Evolutionary conservation across 1,140 invertebrate species (phyloP), one percentile per base, ranked within the genome.

Genomic region (Rhyzopertha dominica): DNA sequence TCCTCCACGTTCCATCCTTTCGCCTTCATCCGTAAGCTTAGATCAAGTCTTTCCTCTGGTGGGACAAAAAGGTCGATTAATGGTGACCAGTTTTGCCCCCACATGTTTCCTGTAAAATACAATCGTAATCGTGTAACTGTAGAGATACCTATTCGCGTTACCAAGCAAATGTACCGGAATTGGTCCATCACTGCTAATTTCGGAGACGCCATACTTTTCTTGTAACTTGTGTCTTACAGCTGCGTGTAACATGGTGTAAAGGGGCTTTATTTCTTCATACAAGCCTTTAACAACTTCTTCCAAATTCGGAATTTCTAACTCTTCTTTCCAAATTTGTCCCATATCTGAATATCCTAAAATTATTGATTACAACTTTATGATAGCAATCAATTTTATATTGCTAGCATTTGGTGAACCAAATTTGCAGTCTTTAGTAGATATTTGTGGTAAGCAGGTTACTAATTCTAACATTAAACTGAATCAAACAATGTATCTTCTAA

Each of bases 181-280:
- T 1, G 78, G 73, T 5, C 78, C 78, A 36, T 68, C 56, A 0
- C 46, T 43, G 43, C 62, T 51, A 13, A 71, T 56, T 12, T 61
- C 38, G 9, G 61, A 40, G 1, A 64, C 53, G 3, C 71, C 70
- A 56, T 75, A 75, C 41, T 63, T 58, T 47, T 68, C 35, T 5
- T 58, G 54, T 2, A 85, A 62, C 45, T 72, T 71, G 36, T 67
- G 63, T 31, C 79, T 62, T 3, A 81, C 77, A 36, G 85, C 84
- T 0, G 78, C 80, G 57, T 90, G 86, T 1, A 90, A 66, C 18
- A 84, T 65, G 13, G 67, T 58, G 60, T 88, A 88, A 0, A 89
- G 56, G 0, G 81, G 80, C 26, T 68, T 62, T 0, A 87, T 62
- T 42, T 76, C 63, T 8, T 68, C 34, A 57, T 78, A 82, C 7